Evolutionary conservation across 2,113 vertebrate species (phyloP).

Genomic region (Bufo gargarizans): DNA sequence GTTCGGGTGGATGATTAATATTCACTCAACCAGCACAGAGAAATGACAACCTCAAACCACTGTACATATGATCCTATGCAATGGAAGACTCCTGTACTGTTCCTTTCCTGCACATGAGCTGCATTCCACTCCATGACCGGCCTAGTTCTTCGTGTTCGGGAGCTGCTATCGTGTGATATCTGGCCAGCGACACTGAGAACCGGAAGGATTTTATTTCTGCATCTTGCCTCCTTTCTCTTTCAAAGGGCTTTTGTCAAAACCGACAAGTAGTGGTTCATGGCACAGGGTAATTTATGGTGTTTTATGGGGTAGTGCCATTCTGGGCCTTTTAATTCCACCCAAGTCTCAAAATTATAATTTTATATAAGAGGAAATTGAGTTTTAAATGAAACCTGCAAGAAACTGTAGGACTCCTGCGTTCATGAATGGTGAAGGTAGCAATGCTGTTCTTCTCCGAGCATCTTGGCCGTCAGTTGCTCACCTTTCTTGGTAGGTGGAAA

Average conservation of each 20-base stretch:
- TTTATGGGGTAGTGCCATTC: background rate
- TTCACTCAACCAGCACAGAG: constrained; percentile 9
- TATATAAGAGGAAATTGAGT: background rate
- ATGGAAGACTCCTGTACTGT: constrained; percentile 11
- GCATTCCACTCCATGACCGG: background rate
- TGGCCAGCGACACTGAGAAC: background rate
- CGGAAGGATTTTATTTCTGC: background rate
- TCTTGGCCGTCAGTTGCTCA: background rate
- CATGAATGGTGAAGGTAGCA: background rate
- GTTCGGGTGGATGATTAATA: background rate
- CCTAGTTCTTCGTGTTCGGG: background rate
- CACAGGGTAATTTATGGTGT: background rate
- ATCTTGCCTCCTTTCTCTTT: background rate
- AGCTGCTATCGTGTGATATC: background rate
- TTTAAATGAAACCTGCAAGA: background rate
- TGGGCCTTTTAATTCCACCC: background rate
- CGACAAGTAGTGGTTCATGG: background rate
- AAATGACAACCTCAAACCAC: constrained; percentile 4
- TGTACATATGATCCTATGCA: constrained; percentile 34
- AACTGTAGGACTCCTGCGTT: background rate
- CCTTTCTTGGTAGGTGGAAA: background rate
- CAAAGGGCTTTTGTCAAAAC: constrained; percentile 20
- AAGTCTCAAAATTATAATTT: background rate
- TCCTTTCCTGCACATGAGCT: background rate
- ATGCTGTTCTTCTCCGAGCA: background rate